These are phyloP conservation scores for Orthosia incerta DNA, from an alignment of 2,888 invertebrate genomes.

Conservation along the genomic window DNA sequence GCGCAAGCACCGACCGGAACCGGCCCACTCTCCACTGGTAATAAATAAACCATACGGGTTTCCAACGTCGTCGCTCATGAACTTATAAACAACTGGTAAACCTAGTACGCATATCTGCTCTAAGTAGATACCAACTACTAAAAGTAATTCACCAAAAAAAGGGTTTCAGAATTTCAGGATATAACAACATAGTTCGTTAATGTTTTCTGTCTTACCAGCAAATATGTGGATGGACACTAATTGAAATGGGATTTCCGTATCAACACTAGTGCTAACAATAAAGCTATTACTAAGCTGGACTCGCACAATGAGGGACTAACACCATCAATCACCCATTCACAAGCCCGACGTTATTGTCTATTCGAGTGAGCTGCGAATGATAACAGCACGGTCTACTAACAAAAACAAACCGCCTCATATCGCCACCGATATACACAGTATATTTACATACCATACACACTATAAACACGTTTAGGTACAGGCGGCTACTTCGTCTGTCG, in stretches of 20 bases:
- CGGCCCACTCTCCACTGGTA: slow-evolving; percentile 76
- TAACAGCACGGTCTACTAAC: slow-evolving; percentile 74
- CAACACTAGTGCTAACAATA: slow-evolving; percentile 52
- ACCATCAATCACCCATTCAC: slow-evolving; percentile 63
- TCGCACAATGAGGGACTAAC: slow-evolving; percentile 66
- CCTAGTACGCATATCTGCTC: slow-evolving; percentile 26
- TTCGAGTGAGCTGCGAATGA: slow-evolving; percentile 72
- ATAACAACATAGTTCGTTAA: not conserved
- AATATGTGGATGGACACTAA: slow-evolving; percentile 51
- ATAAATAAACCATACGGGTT: slow-evolving; percentile 79
- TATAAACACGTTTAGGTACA: slow-evolving; percentile 71
- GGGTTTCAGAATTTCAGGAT: not conserved
- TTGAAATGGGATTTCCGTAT: slow-evolving; percentile 34
- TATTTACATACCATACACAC: slow-evolving; percentile 72
- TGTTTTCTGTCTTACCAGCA: not conserved
- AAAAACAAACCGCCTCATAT: slow-evolving; percentile 77
- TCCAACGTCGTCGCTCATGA: slow-evolving; percentile 63
- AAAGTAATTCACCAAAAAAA: not conserved
- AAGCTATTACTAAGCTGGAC: slow-evolving; percentile 54
- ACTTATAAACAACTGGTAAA: slow-evolving; percentile 63
- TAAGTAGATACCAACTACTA: not conserved
- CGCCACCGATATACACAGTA: slow-evolving; percentile 57
- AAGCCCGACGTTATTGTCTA: slow-evolving; percentile 69
- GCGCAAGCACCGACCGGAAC: slow-evolving; percentile 80
- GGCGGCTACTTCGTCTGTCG: slow-evolving; percentile 62